Percentiles rank a stretch among this genome's conserved stretches.
Evolutionary conservation across 2,888 invertebrate genomes (phyloP).

Genomic region (Andrena fulva): DNA sequence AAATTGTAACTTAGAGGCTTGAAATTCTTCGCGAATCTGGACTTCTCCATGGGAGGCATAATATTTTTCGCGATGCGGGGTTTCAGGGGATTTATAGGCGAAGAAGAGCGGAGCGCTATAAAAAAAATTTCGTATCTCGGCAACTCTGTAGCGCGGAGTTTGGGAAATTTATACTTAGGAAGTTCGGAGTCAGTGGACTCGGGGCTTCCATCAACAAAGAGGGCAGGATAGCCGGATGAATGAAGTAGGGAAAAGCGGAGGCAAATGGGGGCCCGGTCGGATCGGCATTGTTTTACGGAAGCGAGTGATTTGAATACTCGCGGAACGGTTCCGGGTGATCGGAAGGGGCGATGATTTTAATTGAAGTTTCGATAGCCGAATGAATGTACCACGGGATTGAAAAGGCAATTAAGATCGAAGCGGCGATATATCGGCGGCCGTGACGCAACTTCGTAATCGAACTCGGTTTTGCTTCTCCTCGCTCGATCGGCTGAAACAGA

Average conservation of each 20-base stretch:
- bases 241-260: conserved; percentile 1
- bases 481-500: background rate
- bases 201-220: too few species aligned
- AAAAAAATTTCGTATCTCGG: too few species aligned
- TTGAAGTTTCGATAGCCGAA: conserved; percentile 63
- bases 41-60: too few species aligned
- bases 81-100: too few species aligned
- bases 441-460: conserved; percentile 48
- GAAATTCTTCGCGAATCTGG: too few species aligned
- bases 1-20: too few species aligned
- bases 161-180: too few species aligned
- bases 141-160: too few species aligned
- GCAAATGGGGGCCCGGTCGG: conserved; percentile 24
- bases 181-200: too few species aligned
- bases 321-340: conserved; percentile 34
- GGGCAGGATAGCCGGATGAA: background rate
- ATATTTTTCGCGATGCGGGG: too few species aligned
- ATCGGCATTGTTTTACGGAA: conserved; percentile 35
- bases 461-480: conserved; percentile 39
- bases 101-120: too few species aligned
- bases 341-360: conserved; percentile 56
- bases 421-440: conserved; percentile 51
- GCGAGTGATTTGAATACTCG: conserved; percentile 38
- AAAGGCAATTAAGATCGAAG: conserved; percentile 64
- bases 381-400: conserved; percentile 51